Evolutionary conservation across 2,888 invertebrate genomes (phyloP), one percentile per base, ranked within the genome.

Genomic region (Gonocerus acuteangulatus): DNA sequence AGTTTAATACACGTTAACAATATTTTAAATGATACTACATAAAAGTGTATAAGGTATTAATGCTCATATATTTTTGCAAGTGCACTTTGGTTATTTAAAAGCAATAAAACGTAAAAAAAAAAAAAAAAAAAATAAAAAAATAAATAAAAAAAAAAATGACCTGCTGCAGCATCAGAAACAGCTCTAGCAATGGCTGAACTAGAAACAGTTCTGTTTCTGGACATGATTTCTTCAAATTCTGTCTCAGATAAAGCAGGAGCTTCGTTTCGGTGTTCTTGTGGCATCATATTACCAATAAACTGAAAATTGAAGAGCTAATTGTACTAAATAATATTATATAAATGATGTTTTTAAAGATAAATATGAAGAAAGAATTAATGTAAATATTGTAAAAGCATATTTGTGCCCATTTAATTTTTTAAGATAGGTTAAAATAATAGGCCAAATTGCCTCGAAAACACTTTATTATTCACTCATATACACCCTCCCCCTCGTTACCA

Each of bases 151-250:
- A 27, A 22, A 54, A 19, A 13, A 62, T 67, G 56, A 77, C 79
- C 95, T 61, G 94, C 92, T 45, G 95, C 94, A 2, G 96, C 96
- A 77, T 97, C 97, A 52, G 93, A 91, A 39, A 99, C 96, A 11
- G 99, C 99, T 63, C 97, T 79, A 13, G 93, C 91, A 68, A 99
- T 99, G 16, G 99, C 99, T 57, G 93, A 94, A 68, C 95, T 95
- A 36, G 95, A 95, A 0, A 99, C 97, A 7, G 96, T 96, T 69
- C 96, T 82, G 77, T 99, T 99, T 67, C 97, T 82, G 61, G 89
- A 85, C 91, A 99, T 95, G 60, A 95, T 92, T 74, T 99, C 99
- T 75, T 99, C 97, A 77, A 96, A 96, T 78, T 99, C 99, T 36
- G 87, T 89, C 76, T 97, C 97, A 66, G 86, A 84, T 68, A 93